phyloP scores from a whole-genome alignment of 2,888 invertebrate species.

The Eilema sororculum region DNA sequence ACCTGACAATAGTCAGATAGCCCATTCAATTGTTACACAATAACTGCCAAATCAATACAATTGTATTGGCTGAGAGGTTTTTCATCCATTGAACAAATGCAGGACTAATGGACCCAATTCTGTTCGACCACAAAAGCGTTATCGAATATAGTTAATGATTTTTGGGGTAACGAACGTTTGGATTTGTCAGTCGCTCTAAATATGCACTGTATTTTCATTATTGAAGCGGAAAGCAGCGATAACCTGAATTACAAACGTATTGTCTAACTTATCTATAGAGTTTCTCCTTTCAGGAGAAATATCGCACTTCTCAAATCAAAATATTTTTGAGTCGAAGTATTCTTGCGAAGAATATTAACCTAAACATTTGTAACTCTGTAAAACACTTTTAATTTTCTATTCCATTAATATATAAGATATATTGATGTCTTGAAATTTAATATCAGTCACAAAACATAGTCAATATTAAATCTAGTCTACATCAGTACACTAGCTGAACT shows the following conservation, averaged over 20 bases:
- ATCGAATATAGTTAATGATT: constrained; percentile 18
- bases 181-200: neutral
- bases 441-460: too few relatives aligned
- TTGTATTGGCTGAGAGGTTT: constrained; percentile 39
- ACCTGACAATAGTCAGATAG: constrained; percentile 17
- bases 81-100: constrained; percentile 46
- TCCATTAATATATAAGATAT: too few relatives aligned
- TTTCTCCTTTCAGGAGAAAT: neutral
- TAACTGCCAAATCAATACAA: constrained; percentile 51
- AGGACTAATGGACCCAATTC: constrained; percentile 44
- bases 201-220: neutral
- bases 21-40: constrained; percentile 34
- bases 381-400: too few relatives aligned
- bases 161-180: constrained; percentile 4
- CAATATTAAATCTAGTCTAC: too few relatives aligned
- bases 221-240: neutral
- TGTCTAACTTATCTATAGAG: neutral
- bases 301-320: too few relatives aligned
- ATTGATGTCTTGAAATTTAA: too few relatives aligned
- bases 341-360: too few relatives aligned
- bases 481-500: too few relatives aligned
- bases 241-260: neutral
- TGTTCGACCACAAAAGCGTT: constrained; percentile 37
- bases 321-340: too few relatives aligned
- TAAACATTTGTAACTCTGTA: too few relatives aligned